Evolutionary conservation across 2,888 invertebrate species (phyloP), one percentile per base, ranked within the genome.

Genomic region (Folsomia manolachei): DNA sequence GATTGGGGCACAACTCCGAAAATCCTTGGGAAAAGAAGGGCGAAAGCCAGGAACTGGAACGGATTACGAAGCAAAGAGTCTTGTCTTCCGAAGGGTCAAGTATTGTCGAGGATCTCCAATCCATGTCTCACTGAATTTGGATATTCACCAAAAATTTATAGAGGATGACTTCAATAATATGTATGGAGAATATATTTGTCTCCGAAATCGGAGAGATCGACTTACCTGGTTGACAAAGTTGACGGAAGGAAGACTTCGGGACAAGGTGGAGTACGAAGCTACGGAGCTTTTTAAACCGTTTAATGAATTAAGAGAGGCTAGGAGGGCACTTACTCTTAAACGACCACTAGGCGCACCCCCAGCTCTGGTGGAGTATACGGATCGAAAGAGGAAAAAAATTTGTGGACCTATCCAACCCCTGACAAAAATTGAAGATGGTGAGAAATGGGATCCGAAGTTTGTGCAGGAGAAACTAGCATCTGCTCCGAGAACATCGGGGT

Each of bases 141-240:
- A 76, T 24, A 79, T 79, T 67, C 71, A 76, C 60, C 78, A 79
- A 61, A 75, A 75, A 27, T 75, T 75, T 52, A 63, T 79, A 63
- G 75, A 77, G 52, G 74, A 73, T n/a, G 78, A 79, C 51, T 79
- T 79, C 62, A 77, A 77, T 71, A 73, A 74, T 19, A n/a, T 71
- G 0, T 79, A 79, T 39, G 78, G 78, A 11, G 77, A 79, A 27
- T 79, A 62, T 63, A 56, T 79, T 23, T 79, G 78, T 27, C 61
- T 79, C 9, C 27, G 70, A 9, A 75, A 66, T 53, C 19, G 78
- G 24, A 53, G 65, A 24, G 77, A 77, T 2, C 26, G 78, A n/a
- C 52, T 79, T 24, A 26, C 39, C 14, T 75, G 71, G 65, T 69
- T 76, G 25, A 65, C 69, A 19, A 65, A 67, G 27, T 66, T 79